Percentiles rank a stretch among this genome's conserved stretches.
Evolutionary conservation across 2,888 invertebrate species (phyloP).

Genomic region (Drosophila imparisetae): DNA sequence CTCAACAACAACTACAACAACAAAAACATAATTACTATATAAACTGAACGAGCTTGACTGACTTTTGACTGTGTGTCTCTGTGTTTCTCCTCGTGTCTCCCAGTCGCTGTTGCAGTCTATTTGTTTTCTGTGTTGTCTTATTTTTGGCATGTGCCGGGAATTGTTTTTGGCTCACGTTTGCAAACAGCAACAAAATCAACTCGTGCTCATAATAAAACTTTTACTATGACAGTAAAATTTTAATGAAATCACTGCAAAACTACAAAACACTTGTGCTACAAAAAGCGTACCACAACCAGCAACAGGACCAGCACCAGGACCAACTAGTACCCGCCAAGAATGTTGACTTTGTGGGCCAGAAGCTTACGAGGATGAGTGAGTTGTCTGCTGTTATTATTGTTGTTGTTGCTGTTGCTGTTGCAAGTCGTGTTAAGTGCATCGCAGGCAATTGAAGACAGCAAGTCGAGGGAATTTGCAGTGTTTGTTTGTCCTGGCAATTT

Average conservation of each 20-base stretch:
- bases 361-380: constrained; percentile 23
- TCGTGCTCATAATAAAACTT: constrained; percentile 71
- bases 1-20: constrained; percentile 28
- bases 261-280: constrained; percentile 63
- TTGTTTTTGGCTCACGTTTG: constrained; percentile 66
- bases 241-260: constrained; percentile 75
- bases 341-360: constrained; percentile 14
- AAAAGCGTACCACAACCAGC: constrained; percentile 26
- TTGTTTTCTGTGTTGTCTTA: constrained; percentile 33
- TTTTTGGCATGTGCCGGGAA: constrained; percentile 58
- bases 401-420: constrained; percentile 6
- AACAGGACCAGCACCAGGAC: constrained; percentile 15
- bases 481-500: constrained; percentile 48
- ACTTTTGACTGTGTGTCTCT: constrained; percentile 38
- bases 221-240: constrained; percentile 75
- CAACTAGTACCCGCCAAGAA: constrained; percentile 5
- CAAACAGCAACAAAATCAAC: constrained; percentile 36
- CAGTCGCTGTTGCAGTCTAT: constrained; percentile 14
- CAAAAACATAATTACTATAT: constrained; percentile 61
- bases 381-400: constrained; percentile 21
- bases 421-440: constrained; percentile 56
- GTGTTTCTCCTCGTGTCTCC: not conserved
- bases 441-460: constrained; percentile 42
- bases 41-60: constrained; percentile 54
- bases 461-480: constrained; percentile 13